phyloP scores from a whole-genome alignment of 1,140 invertebrate species.

The Diorhabda sublineata region DNA sequence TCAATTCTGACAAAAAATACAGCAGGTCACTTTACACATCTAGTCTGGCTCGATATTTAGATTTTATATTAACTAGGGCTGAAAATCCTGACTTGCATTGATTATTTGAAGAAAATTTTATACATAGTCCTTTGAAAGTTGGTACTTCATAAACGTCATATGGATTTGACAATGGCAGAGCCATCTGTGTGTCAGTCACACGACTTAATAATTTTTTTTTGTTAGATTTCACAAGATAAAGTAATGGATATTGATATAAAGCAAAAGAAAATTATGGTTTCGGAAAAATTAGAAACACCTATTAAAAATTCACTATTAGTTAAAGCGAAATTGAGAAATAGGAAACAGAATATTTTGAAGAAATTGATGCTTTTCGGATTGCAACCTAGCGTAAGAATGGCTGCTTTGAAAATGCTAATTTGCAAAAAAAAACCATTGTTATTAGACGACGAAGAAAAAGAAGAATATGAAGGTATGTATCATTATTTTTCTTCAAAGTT shows the following conservation, averaged over 20 bases:
- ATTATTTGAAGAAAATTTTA: slow-evolving; percentile 5
- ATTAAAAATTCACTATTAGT: slow-evolving; percentile 36
- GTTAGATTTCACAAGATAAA: slow-evolving; percentile 32
- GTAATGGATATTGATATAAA: slow-evolving; percentile 34
- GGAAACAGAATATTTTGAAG: slow-evolving; percentile 42
- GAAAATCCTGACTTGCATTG: too few species aligned
- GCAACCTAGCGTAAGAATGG: slow-evolving; percentile 43
- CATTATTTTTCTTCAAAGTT: background rate
- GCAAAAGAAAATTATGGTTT: slow-evolving; percentile 35
- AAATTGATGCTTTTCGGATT: slow-evolving; percentile 43
- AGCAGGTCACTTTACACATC: too few species aligned
- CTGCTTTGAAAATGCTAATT: slow-evolving; percentile 40
- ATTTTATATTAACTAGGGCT: too few species aligned
- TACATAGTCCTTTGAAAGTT: too few species aligned
- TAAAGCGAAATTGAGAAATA: slow-evolving; percentile 40
- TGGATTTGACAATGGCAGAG: too few species aligned
- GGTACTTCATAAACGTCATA: too few species aligned
- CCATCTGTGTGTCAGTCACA: too few species aligned
- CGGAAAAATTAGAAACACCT: slow-evolving; percentile 31
- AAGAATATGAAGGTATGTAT: slow-evolving; percentile 34
- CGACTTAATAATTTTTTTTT: slow-evolving; percentile 8
- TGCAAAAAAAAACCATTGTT: slow-evolving; percentile 37
- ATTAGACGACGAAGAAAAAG: slow-evolving; percentile 34
- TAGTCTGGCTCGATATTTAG: too few species aligned
- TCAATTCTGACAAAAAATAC: too few species aligned